Conservation (phyloP, 1,140 invertebrate species). For the Watersipora subatra region DNA sequence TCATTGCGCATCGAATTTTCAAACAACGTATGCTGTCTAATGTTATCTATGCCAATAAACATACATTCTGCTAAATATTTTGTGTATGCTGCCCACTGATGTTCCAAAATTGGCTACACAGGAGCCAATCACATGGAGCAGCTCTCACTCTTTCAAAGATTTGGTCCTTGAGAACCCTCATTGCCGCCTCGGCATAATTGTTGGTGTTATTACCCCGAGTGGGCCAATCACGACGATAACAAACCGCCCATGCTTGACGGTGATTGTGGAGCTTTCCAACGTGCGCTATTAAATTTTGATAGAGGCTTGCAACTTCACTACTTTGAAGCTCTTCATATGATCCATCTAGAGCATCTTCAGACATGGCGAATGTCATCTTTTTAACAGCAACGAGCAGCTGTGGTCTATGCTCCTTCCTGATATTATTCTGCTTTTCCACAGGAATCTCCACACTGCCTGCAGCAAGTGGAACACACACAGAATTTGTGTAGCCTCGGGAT, state of each 20-base stretch:
- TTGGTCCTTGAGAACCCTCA: background rate
- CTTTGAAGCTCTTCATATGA: background rate
- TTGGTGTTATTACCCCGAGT: slow-evolving; percentile 7
- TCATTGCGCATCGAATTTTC: too few species aligned
- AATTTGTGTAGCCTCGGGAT: background rate
- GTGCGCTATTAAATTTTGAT: background rate
- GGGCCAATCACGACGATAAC: background rate
- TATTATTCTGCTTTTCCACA: slow-evolving; percentile 1
- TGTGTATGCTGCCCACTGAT: too few species aligned
- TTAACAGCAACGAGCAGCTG: background rate
- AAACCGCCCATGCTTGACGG: background rate
- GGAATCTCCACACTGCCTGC: background rate
- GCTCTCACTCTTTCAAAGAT: background rate
- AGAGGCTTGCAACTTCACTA: background rate
- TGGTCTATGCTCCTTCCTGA: background rate
- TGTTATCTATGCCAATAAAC: too few species aligned
- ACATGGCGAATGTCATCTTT: background rate
- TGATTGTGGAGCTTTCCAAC: background rate
- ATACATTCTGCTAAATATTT: too few species aligned
- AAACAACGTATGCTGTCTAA: too few species aligned
- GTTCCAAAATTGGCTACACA: too few species aligned
- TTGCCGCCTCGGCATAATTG: slow-evolving; percentile 3
- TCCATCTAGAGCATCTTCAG: background rate
- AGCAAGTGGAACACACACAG: background rate
- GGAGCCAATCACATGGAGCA: background rate